Percentiles rank a stretch among this genome's conserved stretches.
Evolutionary conservation across 2,113 vertebrate genomes (phyloP).

Genomic region (Cynopterus brachyotis): DNA sequence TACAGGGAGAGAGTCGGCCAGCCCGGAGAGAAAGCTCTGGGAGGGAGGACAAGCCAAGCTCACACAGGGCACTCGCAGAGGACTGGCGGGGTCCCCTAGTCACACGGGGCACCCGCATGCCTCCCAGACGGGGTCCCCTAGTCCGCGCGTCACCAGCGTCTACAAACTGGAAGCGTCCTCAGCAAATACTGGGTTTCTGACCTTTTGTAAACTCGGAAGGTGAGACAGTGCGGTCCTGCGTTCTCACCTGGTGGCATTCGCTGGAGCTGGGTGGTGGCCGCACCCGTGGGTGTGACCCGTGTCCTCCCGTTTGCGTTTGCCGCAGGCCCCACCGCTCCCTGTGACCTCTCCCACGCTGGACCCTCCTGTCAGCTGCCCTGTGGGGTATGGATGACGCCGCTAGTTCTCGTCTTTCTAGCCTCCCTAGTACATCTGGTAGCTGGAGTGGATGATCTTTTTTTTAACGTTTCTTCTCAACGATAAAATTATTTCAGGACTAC

Average conservation of each 20-base stretch:
- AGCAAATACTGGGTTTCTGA: neutral
- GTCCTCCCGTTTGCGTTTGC: accelerated
- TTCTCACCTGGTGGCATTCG: accelerated
- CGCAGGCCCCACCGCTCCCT: accelerated
- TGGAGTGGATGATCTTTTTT: neutral
- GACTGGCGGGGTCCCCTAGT: too few relatives aligned
- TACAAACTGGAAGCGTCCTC: neutral
- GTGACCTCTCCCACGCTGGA: accelerated
- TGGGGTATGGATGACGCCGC: neutral
- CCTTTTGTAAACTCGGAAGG: neutral
- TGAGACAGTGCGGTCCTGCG: accelerated
- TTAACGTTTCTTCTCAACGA: neutral
- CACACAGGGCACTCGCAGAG: accelerated
- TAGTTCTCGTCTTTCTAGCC: too few relatives aligned
- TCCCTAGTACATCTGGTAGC: neutral
- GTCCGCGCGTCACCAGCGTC: neutral
- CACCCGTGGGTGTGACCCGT: accelerated
- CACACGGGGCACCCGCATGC: too few relatives aligned
- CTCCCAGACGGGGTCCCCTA: neutral
- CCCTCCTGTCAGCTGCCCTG: accelerated
- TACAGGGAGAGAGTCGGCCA: neutral
- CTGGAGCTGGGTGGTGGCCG: accelerated
- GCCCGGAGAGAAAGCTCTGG: neutral
- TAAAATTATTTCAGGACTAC: slow-evolving; percentile 11
- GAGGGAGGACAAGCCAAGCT: accelerated